Percentiles rank a stretch among this genome's conserved stretches.
These are phyloP conservation scores for Chiloscyllium punctatum DNA, from an alignment of 2,797 vertebrate genomes.

Conservation along the genomic window DNA sequence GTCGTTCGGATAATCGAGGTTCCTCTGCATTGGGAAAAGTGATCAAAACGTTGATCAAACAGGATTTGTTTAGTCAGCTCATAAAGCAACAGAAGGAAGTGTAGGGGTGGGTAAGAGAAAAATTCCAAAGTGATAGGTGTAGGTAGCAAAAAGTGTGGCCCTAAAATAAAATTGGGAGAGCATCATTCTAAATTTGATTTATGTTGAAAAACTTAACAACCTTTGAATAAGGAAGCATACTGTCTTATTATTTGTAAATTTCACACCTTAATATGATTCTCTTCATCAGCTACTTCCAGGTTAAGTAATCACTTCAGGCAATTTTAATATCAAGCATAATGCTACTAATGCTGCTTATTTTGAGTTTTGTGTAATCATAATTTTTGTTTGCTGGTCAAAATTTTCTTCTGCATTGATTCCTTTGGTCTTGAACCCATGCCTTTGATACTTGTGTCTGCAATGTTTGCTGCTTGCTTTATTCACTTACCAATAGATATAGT, in stretches of 20 bases:
- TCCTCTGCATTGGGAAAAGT: background rate
- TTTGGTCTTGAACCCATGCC: constrained; percentile 1
- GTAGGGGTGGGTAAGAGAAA: background rate
- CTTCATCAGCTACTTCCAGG: background rate
- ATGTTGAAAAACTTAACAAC: background rate
- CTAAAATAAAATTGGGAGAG: background rate
- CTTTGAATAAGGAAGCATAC: background rate
- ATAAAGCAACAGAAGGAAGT: background rate
- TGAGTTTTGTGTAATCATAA: background rate
- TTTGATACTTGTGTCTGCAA: background rate
- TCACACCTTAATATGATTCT: no score
- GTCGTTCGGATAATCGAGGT: no score
- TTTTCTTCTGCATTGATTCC: constrained; percentile 8
- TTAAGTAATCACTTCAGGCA: background rate
- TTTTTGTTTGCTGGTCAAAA: background rate
- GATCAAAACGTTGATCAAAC: background rate
- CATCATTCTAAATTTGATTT: background rate
- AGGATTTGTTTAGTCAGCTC: background rate
- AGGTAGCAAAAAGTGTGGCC: background rate
- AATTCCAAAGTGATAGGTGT: background rate
- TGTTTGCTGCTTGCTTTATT: constrained; percentile 26
- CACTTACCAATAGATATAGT: background rate
- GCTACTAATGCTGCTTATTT: constrained; percentile 8
- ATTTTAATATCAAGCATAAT: background rate
- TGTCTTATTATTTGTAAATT: background rate